A percentile compares a stretch with the other conserved stretches of the same genome.
phyloP scores from a whole-genome alignment of 2,888 invertebrate species.

The Gortyna flavago region DNA sequence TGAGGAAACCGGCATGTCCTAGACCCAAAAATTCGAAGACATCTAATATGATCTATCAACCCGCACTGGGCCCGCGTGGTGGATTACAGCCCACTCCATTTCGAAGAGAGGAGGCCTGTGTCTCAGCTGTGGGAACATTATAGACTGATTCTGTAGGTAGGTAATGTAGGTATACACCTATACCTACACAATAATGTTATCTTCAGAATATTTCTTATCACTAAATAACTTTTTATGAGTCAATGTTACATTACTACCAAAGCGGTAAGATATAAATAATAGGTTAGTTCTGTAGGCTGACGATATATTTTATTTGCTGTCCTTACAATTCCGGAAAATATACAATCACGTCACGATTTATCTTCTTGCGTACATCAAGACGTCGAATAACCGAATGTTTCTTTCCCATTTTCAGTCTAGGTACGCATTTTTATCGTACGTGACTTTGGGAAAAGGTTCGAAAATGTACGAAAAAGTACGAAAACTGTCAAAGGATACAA shows the following conservation, averaged over 20 bases:
- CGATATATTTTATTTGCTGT: constrained; percentile 59
- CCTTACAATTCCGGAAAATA: constrained; percentile 60
- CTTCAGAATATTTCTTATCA: neutral
- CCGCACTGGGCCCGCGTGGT: neutral
- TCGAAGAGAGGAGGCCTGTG: neutral
- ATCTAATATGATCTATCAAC: neutral
- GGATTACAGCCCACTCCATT: neutral
- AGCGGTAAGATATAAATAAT: constrained; percentile 23
- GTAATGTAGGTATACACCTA: no score
- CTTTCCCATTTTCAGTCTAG: constrained; percentile 55
- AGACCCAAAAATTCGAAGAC: neutral
- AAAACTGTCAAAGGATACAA: constrained; percentile 50
- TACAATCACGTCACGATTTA: constrained; percentile 67
- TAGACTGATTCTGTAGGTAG: neutral
- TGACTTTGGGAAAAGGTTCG: constrained; percentile 51
- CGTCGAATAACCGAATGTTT: constrained; percentile 46
- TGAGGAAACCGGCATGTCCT: no score
- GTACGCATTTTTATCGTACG: constrained; percentile 62
- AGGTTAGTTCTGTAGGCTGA: constrained; percentile 42
- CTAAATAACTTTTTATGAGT: neutral
- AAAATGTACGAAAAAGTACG: constrained; percentile 33
- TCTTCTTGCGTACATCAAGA: constrained; percentile 60
- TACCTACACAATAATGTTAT: neutral
- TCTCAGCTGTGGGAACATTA: neutral
- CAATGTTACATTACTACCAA: constrained; percentile 13